Conservation (phyloP, 2,888 invertebrate genomes). For the Leptinotarsa juncta region DNA sequence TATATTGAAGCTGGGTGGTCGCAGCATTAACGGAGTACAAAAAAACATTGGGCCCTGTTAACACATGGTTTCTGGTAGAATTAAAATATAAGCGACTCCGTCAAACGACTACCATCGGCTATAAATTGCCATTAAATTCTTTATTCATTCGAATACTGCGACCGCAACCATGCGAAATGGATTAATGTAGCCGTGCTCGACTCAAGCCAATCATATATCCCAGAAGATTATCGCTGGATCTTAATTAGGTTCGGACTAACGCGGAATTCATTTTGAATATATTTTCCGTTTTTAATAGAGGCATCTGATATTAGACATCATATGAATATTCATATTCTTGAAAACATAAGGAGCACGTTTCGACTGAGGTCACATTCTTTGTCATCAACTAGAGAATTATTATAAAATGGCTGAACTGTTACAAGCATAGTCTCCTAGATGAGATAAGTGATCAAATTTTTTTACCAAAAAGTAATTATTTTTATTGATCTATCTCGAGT, state of each 20-base stretch:
- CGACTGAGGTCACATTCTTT: no score
- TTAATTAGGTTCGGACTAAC: constrained; percentile 5
- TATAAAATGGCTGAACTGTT: no score
- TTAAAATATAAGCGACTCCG: constrained; percentile 47
- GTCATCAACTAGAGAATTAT: no score
- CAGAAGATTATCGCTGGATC: constrained; percentile 9
- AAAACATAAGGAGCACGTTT: no score
- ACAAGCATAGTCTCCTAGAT: no score
- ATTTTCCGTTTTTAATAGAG: neutral
- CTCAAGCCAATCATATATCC: constrained; percentile 7
- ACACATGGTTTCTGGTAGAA: constrained; percentile 44
- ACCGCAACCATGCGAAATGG: constrained; percentile 15
- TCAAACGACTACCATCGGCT: constrained; percentile 43
- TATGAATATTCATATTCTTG: neutral
- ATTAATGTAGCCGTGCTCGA: neutral
- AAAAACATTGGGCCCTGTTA: constrained; percentile 42
- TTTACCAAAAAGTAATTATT: no score
- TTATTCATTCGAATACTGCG: constrained; percentile 26
- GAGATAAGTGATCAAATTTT: no score
- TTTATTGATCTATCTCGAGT: no score
- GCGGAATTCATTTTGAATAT: constrained; percentile 9
- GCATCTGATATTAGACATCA: neutral
- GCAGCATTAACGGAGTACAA: constrained; percentile 34
- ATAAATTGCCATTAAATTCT: constrained; percentile 42
- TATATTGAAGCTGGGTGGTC: constrained; percentile 49